Base-by-base conservation (phyloP, 2,888 invertebrate genomes). In the Drosophila lacicola region DNA sequence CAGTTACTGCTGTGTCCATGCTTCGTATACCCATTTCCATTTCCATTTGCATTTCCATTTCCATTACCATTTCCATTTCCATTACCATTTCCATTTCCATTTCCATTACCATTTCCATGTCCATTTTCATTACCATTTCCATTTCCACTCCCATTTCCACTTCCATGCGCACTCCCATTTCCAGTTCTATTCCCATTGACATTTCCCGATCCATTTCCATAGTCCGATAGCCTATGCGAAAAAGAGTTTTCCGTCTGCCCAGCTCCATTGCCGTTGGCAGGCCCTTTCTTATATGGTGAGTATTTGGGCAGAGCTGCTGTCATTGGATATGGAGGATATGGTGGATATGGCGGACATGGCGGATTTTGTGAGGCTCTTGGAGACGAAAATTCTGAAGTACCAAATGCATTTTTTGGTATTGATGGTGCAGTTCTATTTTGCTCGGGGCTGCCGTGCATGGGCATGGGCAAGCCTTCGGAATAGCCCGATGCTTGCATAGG, bases 1-100 rank as follows among this genome's bases (percentile, higher is more conserved):
- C 84, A 83, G 17, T 63, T 61, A 33, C 65, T 65, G 41, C 70
- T 58, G 42, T 36, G 33, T n/a, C 61, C 44, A 25, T 50, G 61
- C 17, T 49, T 70, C 61, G 66, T 64, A 47, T 44, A 68, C 3
- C 57, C 45, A 41, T 58, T 78, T n/a, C 54, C 41, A 4, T 49
- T 14, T 5, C 29, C 47, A 34, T 55, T 61, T 14, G 34, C 46
- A 42, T 37, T 56, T 2, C 17, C 36, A 13, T 21, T 33, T 4
- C n/a, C 47, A 41, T 47, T 66, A 34, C 25, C 39, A 29, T 3
- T 39, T 9, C 47, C n/a, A 17, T 9, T 56, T 2, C 10, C 42
- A 56, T 53, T 67, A 39, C 21, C 36, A 19, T 10, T 14, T 13
- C 41, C 13, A 44, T 57, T 50, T n/a, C 55, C 60, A 11, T 55